phyloP scores from a whole-genome alignment of 2,113 vertebrate species.

The Irena cyanogastra region DNA sequence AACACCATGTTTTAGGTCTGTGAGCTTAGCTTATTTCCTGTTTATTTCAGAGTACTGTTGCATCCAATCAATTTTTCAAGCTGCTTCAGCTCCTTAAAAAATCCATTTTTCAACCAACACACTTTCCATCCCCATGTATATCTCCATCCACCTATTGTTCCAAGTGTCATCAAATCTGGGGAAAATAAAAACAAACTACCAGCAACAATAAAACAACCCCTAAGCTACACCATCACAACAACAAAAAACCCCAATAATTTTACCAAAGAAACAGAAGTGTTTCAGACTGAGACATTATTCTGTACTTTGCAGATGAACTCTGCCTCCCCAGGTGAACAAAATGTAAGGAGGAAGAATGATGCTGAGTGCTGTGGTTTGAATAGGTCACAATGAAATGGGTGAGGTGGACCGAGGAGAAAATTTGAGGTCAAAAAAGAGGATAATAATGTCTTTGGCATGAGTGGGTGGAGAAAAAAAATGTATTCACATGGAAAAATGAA shows the following conservation, averaged over 20 bases:
- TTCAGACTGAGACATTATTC: background rate
- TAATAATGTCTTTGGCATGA: background rate
- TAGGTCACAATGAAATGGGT: background rate
- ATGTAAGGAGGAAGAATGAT: background rate
- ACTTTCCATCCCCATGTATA: background rate
- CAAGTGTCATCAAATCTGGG: background rate
- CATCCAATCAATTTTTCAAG: background rate
- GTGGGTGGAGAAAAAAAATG: background rate
- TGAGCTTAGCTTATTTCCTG: background rate
- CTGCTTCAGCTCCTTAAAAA: background rate
- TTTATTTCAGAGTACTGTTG: background rate
- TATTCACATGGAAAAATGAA: background rate
- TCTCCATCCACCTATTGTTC: background rate
- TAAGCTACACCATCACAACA: rapidly evolving
- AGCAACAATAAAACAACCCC: background rate
- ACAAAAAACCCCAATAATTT: rapidly evolving
- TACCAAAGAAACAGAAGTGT: background rate
- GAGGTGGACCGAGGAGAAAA: rapidly evolving
- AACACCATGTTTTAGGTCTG: background rate
- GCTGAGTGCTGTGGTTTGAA: background rate
- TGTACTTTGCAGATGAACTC: background rate
- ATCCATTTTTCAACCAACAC: background rate
- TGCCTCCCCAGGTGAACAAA: background rate
- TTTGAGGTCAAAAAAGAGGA: background rate
- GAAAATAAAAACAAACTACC: rapidly evolving